Conservation (phyloP, 2,797 vertebrate species). For the Falco peregrinus region DNA sequence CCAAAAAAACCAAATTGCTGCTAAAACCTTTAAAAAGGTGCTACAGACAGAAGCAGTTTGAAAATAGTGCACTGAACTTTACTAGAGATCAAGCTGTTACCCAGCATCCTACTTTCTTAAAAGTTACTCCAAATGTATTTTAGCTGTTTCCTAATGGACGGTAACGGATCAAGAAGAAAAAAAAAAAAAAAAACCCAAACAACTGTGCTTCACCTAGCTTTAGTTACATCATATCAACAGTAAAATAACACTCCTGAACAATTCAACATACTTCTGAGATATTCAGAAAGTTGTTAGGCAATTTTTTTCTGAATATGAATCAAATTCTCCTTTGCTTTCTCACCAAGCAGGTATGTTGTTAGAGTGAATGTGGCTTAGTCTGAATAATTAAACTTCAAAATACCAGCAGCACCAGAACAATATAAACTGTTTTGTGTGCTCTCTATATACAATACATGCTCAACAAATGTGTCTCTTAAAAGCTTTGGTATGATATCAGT, state of each 20-base stretch:
- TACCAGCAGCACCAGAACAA: not conserved
- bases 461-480: not conserved
- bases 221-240: not conserved
- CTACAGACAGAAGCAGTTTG: not conserved
- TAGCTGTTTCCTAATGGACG: not conserved
- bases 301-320: not conserved
- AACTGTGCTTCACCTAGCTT: not conserved
- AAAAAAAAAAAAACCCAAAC: not conserved
- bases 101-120: not conserved
- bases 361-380: not conserved
- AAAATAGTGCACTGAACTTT: not conserved
- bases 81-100: not conserved
- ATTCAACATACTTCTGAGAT: not conserved
- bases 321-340: not conserved
- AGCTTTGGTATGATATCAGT: not conserved
- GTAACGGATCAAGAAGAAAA: not conserved
- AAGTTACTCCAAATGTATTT: not conserved
- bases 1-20: not conserved
- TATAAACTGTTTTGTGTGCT: not conserved
- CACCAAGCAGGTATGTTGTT: not conserved
- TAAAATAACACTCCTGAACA: not conserved
- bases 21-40: not conserved
- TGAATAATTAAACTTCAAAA: not conserved
- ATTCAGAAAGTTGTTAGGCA: not conserved
- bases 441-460: rapidly evolving